These are phyloP conservation scores for Ellobium chinense DNA, from an alignment of 2,888 invertebrate species.

Conservation along the genomic window DNA sequence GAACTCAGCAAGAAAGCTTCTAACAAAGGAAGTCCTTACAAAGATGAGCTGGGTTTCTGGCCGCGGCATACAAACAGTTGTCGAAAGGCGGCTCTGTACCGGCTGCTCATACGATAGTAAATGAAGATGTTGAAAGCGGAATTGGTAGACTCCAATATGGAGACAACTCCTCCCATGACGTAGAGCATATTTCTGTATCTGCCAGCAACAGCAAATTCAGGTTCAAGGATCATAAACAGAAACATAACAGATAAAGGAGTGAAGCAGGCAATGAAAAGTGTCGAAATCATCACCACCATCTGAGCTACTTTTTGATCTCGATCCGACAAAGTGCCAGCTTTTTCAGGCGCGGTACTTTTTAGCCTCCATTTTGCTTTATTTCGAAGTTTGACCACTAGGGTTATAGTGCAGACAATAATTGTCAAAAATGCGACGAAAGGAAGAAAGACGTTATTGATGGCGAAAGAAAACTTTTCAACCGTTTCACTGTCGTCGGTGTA, in stretches of 20 bases:
- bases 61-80: not conserved
- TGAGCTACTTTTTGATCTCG: not conserved
- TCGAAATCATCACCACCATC: not conserved
- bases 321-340: not conserved
- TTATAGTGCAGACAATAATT: not conserved
- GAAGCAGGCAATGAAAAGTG: not conserved
- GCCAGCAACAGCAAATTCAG: not conserved
- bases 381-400: not conserved
- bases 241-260: not conserved
- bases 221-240: not conserved
- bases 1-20: too few species aligned
- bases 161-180: not conserved
- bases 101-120: not conserved
- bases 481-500: not conserved
- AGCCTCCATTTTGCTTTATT: constrained; percentile 9
- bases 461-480: not conserved
- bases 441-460: not conserved
- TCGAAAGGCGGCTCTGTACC: not conserved
- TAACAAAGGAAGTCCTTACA: too few species aligned
- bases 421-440: not conserved
- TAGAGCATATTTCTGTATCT: constrained; percentile 1
- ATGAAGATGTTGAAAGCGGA: constrained; percentile 7
- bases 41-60: too few species aligned
- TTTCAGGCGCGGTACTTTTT: not conserved
- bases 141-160: constrained; percentile 1